Conservation (phyloP, 2,113 vertebrate species). For the Elgaria multicarinata region DNA sequence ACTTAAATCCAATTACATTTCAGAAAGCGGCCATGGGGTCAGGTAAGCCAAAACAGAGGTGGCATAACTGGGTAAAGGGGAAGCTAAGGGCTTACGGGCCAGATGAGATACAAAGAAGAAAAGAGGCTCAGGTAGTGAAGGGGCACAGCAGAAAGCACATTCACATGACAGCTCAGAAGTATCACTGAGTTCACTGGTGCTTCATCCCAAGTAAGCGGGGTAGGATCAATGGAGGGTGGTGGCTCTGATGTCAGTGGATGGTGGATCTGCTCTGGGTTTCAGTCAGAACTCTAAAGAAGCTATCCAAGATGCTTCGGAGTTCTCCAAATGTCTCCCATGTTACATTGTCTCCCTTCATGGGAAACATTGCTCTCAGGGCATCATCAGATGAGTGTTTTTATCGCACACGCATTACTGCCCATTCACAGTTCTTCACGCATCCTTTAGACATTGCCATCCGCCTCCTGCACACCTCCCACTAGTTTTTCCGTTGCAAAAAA, state of each 20-base stretch:
- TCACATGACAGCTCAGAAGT: not conserved
- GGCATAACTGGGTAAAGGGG: not conserved
- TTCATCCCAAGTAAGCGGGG: not conserved
- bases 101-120: not conserved
- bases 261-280: too few relatives aligned
- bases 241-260: too few relatives aligned
- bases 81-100: not conserved
- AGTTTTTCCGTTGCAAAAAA: too few relatives aligned
- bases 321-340: not conserved
- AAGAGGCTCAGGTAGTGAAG: too few relatives aligned
- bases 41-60: not conserved
- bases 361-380: not conserved
- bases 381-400: too few relatives aligned
- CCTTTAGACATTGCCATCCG: too few relatives aligned
- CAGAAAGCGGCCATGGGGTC: not conserved
- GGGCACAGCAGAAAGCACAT: not conserved
- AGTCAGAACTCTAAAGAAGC: too few relatives aligned
- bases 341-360: not conserved
- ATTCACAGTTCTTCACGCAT: too few relatives aligned
- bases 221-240: too few relatives aligned
- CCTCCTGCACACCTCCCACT: too few relatives aligned
- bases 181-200: not conserved
- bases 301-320: not conserved
- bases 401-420: too few relatives aligned
- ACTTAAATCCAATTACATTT: not conserved